A percentile compares a stretch with the other conserved stretches of the same genome.
Conservation (phyloP, 2,888 invertebrate genomes). For the Meganola albula region DNA sequence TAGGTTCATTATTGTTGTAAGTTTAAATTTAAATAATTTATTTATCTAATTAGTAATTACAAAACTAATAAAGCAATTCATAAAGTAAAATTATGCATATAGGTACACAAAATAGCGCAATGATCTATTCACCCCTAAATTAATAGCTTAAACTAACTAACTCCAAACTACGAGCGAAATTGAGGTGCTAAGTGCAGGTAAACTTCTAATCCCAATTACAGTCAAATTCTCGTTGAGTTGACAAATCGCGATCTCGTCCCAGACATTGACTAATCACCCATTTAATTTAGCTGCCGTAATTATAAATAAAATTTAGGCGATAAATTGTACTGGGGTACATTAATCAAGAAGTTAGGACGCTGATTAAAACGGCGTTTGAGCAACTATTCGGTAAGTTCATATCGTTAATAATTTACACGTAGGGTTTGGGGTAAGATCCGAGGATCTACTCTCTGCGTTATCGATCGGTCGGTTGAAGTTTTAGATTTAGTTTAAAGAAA, state of each 20-base stretch:
- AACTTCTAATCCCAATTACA: slow-evolving; percentile 71
- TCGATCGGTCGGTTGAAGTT: too few species aligned
- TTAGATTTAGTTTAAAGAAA: too few species aligned
- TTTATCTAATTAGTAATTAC: background rate
- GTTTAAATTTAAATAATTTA: background rate
- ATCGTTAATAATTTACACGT: slow-evolving; percentile 75
- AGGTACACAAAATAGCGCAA: slow-evolving; percentile 11
- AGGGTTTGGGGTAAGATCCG: slow-evolving; percentile 44
- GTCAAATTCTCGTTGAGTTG: slow-evolving; percentile 70
- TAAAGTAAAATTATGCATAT: background rate
- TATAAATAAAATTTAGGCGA: slow-evolving; percentile 77
- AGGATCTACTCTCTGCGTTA: too few species aligned
- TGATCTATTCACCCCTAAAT: slow-evolving; percentile 52
- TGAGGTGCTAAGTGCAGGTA: slow-evolving; percentile 55
- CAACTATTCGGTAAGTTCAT: slow-evolving; percentile 74
- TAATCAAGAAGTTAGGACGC: slow-evolving; percentile 79
- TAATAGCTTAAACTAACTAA: slow-evolving; percentile 46
- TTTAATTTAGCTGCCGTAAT: slow-evolving; percentile 74
- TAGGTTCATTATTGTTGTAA: background rate
- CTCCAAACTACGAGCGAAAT: slow-evolving; percentile 53
- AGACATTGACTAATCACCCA: slow-evolving; percentile 73
- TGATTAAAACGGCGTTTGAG: slow-evolving; percentile 77
- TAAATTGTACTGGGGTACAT: slow-evolving; percentile 71
- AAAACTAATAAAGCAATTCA: background rate
- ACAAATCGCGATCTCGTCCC: slow-evolving; percentile 72